A percentile compares a stretch with the other conserved stretches of the same genome.
phyloP scores from a whole-genome alignment of 2,797 vertebrate genomes.

The Parotocinclus haroldoi region DNA sequence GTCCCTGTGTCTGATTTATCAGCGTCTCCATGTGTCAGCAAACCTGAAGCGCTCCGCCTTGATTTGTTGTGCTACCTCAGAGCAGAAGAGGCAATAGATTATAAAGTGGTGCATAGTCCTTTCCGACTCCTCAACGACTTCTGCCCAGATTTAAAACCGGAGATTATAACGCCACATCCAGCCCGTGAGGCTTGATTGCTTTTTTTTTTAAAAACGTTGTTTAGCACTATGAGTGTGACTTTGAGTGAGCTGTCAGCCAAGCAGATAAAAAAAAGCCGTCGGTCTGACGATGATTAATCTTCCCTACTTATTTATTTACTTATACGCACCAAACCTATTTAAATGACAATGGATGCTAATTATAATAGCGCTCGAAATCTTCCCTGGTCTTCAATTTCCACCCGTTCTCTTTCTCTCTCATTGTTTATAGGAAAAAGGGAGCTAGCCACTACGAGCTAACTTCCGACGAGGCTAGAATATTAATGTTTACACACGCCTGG shows the following conservation, averaged over 20 bases:
- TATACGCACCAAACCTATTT: slow-evolving; percentile 25
- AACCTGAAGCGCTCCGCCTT: slow-evolving; percentile 22
- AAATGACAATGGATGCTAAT: slow-evolving; percentile 32
- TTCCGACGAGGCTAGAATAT: slow-evolving; percentile 36
- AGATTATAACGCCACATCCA: slow-evolving; percentile 6
- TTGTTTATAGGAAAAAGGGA: neutral
- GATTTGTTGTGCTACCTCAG: slow-evolving; percentile 46
- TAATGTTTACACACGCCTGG: slow-evolving; percentile 42
- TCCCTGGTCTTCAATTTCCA: slow-evolving; percentile 2
- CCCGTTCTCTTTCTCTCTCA: neutral
- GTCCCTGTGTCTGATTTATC: slow-evolving; percentile 43
- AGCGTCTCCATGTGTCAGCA: slow-evolving; percentile 39
- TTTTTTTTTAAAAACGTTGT: slow-evolving; percentile 54
- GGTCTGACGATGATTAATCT: slow-evolving; percentile 40
- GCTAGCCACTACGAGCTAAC: slow-evolving; percentile 11
- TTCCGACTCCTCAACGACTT: slow-evolving; percentile 29
- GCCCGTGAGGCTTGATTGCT: slow-evolving; percentile 21
- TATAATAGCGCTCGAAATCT: slow-evolving; percentile 1
- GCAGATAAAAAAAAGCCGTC: slow-evolving; percentile 45
- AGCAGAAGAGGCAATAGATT: slow-evolving; percentile 40
- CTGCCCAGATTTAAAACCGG: slow-evolving; percentile 2
- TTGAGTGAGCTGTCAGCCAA: slow-evolving; percentile 33
- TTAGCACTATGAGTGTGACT: slow-evolving; percentile 48
- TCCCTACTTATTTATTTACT: slow-evolving; percentile 34
- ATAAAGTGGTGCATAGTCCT: slow-evolving; percentile 26